These are phyloP conservation scores for Boloria selene DNA, from an alignment of 2,888 invertebrate genomes.

Conservation along the genomic window DNA sequence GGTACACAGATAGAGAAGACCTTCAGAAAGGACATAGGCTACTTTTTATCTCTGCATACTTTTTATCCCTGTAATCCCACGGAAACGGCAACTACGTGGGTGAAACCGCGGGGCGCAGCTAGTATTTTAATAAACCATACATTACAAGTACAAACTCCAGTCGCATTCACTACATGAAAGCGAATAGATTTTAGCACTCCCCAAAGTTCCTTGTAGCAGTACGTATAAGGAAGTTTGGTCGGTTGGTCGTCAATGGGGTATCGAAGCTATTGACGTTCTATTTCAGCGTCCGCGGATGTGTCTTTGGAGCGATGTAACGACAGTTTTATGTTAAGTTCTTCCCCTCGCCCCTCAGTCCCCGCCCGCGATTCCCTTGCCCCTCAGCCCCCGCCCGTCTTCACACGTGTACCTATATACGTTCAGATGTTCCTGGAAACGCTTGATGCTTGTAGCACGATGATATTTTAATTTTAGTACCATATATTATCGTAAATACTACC, in stretches of 20 bases:
- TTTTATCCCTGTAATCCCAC: too few species aligned
- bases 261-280: slow-evolving; percentile 23
- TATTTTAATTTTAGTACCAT: not conserved
- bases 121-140: too few species aligned
- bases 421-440: slow-evolving; percentile 8
- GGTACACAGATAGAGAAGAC: too few species aligned
- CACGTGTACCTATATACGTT: slow-evolving; percentile 11
- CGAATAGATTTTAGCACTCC: too few species aligned
- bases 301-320: slow-evolving; percentile 4
- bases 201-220: slow-evolving; percentile 1
- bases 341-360: not conserved
- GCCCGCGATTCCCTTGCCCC: not conserved
- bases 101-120: too few species aligned
- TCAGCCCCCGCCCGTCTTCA: not conserved
- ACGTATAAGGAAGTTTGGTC: slow-evolving; percentile 5
- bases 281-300: slow-evolving; percentile 16
- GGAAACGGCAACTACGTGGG: too few species aligned
- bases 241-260: slow-evolving; percentile 16
- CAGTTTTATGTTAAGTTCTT: slow-evolving; percentile 16
- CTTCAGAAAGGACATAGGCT: too few species aligned
- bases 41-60: too few species aligned
- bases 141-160: too few species aligned
- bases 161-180: too few species aligned
- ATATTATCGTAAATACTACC: not conserved
- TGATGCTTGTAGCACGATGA: not conserved